phyloP scores from a whole-genome alignment of 1,140 invertebrate species.

The Zaprionus ghesquierei region DNA sequence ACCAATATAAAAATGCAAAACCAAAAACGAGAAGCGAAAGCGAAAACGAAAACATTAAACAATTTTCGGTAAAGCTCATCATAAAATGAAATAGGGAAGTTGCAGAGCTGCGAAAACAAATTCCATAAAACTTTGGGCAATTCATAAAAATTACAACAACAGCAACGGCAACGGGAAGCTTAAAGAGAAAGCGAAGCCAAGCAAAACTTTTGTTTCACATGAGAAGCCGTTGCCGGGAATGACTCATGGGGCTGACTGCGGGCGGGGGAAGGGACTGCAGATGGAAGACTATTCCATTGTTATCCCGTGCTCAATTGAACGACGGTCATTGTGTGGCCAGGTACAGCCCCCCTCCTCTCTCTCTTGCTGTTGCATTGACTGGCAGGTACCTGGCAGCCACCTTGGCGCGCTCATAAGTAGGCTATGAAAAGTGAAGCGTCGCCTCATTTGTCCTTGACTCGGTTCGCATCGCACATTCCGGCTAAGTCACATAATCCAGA shows the following conservation, averaged over 20 bases:
- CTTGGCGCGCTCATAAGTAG: constrained; percentile 22
- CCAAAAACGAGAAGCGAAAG: neutral
- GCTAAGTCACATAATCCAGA: constrained; percentile 49
- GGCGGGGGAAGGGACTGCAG: neutral
- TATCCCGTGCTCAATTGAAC: constrained; percentile 38
- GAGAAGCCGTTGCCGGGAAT: neutral
- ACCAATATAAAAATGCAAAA: constrained; percentile 33
- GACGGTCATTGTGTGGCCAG: constrained; percentile 10
- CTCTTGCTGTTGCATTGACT: neutral
- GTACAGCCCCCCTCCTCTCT: neutral
- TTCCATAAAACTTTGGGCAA: constrained; percentile 51
- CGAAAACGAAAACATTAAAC: constrained; percentile 9
- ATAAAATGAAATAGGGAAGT: constrained; percentile 16
- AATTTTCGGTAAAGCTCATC: constrained; percentile 18
- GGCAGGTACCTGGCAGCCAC: neutral
- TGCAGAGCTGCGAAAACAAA: constrained; percentile 35
- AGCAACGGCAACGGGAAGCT: neutral
- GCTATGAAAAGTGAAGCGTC: constrained; percentile 28
- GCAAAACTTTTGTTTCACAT: constrained; percentile 50
- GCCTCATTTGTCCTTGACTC: constrained; percentile 43
- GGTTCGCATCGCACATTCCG: constrained; percentile 20
- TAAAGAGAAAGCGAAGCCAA: neutral
- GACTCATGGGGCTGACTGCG: constrained; percentile 6
- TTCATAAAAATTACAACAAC: constrained; percentile 31
- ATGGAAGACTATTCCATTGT: constrained; percentile 15